phyloP scores from a whole-genome alignment of 1,140 invertebrate genomes.

The Drosophila ironensis region DNA sequence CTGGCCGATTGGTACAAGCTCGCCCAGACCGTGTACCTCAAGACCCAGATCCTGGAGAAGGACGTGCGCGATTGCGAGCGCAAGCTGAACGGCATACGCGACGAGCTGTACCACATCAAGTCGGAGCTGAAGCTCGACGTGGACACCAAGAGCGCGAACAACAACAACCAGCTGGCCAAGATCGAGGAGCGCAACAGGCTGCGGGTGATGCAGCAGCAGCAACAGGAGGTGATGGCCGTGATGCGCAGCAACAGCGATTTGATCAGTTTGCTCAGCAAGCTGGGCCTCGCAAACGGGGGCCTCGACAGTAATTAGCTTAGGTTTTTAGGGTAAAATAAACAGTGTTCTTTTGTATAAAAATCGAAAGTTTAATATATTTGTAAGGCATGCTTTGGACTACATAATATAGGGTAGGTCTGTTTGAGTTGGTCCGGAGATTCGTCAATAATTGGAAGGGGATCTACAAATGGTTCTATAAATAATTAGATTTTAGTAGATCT shows the following conservation, averaged over 20 bases:
- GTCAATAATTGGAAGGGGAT: too few relatives aligned
- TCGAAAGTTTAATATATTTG: background rate
- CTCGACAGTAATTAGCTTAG: constrained; percentile 19
- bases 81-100: constrained; percentile 66
- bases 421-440: too few relatives aligned
- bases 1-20: constrained; percentile 92
- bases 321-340: too few relatives aligned
- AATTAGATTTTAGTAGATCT: too few relatives aligned
- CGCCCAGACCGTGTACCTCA: constrained; percentile 88
- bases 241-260: constrained; percentile 61
- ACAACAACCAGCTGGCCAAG: constrained; percentile 73
- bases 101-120: constrained; percentile 69
- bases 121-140: constrained; percentile 64
- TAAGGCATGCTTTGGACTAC: background rate
- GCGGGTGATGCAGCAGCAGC: constrained; percentile 64
- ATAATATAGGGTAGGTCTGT: too few relatives aligned
- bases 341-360: too few relatives aligned
- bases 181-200: constrained; percentile 68
- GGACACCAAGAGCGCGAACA: constrained; percentile 58
- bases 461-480: too few relatives aligned
- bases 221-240: constrained; percentile 62
- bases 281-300: constrained; percentile 39
- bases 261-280: constrained; percentile 49
- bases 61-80: constrained; percentile 85
- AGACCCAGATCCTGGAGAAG: constrained; percentile 88